phyloP scores from a whole-genome alignment of 2,888 invertebrate genomes.

The Thumatha senex region DNA sequence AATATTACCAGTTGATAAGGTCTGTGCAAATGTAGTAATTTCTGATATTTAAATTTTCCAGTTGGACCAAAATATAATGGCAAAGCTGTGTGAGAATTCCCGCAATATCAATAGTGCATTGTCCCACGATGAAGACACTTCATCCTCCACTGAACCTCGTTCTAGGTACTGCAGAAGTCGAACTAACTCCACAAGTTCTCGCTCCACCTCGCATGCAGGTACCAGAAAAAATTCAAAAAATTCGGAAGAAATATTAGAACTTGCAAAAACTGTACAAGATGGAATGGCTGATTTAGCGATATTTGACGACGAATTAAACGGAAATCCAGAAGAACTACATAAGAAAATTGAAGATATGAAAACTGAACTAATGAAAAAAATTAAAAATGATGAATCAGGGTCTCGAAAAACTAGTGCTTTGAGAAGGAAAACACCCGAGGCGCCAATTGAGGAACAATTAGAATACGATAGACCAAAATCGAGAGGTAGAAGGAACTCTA shows the following conservation, averaged over 20 bases:
- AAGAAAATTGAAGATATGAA: slow-evolving; percentile 70
- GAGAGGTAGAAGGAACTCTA: slow-evolving; percentile 64
- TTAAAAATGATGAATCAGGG: slow-evolving; percentile 57
- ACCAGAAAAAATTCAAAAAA: slow-evolving; percentile 62
- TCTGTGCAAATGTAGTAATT: no score
- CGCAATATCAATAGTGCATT: slow-evolving; percentile 67
- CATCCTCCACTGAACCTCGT: slow-evolving; percentile 64
- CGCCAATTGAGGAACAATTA: slow-evolving; percentile 66
- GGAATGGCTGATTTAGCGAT: slow-evolving; percentile 79
- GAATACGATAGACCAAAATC: slow-evolving; percentile 62
- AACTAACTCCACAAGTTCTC: slow-evolving; percentile 56
- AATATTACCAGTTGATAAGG: no score
- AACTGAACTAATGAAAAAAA: slow-evolving; percentile 65
- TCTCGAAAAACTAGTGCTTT: slow-evolving; percentile 62
- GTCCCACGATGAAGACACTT: slow-evolving; percentile 71
- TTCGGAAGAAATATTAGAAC: slow-evolving; percentile 72
- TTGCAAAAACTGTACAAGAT: slow-evolving; percentile 82
- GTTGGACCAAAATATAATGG: slow-evolving; percentile 61
- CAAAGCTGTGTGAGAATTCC: slow-evolving; percentile 67
- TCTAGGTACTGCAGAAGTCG: slow-evolving; percentile 61
- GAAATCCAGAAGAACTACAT: slow-evolving; percentile 58
- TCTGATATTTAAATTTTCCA: slow-evolving; percentile 34
- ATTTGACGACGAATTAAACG: slow-evolving; percentile 57
- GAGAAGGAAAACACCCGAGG: slow-evolving; percentile 62
- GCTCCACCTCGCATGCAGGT: slow-evolving; percentile 57